A percentile compares a stretch with the other conserved stretches of the same genome.
Evolutionary conservation across 2,888 invertebrate species (phyloP).

Genomic region (Chaetogeoica ovagalla): DNA sequence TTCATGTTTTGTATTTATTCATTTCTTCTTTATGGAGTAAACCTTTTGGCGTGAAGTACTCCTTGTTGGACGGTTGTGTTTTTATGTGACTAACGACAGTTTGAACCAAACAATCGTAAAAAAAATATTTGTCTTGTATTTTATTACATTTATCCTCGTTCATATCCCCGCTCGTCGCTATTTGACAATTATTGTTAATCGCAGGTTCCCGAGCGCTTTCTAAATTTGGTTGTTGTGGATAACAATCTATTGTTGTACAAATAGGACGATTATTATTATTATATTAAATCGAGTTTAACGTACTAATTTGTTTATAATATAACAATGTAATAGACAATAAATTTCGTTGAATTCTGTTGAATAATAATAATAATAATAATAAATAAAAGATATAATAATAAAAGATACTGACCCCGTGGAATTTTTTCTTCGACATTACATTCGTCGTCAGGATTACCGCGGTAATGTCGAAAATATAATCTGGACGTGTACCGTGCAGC

Average conservation of each 20-base stretch:
- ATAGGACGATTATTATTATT: too few relatives aligned
- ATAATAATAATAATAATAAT: too few relatives aligned
- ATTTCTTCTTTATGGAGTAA: not conserved
- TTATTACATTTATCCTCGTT: not conserved
- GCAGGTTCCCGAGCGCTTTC: not conserved
- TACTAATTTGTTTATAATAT: too few relatives aligned
- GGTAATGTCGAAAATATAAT: not conserved
- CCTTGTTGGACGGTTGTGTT: not conserved
- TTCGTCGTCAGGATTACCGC: not conserved
- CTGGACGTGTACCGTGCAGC: not conserved
- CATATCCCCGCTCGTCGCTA: not conserved
- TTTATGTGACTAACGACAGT: not conserved
- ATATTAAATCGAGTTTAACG: too few relatives aligned
- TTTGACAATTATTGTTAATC: not conserved
- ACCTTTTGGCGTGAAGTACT: slow-evolving; percentile 1
- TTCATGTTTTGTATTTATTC: not conserved
- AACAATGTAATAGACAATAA: too few relatives aligned
- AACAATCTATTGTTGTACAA: not conserved
- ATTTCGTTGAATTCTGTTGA: too few relatives aligned
- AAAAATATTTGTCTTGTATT: not conserved
- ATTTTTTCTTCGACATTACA: not conserved
- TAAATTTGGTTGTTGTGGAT: not conserved
- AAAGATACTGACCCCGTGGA: not conserved
- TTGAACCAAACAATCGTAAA: not conserved
- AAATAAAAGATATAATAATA: too few relatives aligned